Base-by-base conservation (phyloP, 2,113 vertebrate genomes). In the Corythaixoides concolor region DNA sequence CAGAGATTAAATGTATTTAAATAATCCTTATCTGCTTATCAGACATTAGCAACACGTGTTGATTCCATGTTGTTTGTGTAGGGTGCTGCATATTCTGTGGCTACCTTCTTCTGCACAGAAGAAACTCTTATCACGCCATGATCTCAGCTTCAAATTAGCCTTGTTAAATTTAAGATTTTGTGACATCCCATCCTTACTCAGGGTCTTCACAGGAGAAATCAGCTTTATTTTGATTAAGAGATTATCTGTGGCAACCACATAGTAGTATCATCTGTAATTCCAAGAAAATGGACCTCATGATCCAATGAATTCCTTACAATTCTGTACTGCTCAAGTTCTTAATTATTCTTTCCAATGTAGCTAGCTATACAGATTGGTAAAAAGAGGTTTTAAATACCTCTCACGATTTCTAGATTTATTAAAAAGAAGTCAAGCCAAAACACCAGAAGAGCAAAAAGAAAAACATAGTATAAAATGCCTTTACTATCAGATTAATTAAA, bases 311-410 rank as follows among this genome's bases (percentile, higher is more conserved):
- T 59, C 10, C 11, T 60, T 59, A 59, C 26, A 78, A 26, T 56
- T 84, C 47, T 41, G 13, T n/a, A 50, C 28, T 12, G 35, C 70
- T 92, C 41, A 83, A 56, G 35, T 74, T 85, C 78, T 90, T 94
- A 94, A 96, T 88, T 93, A 95, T 78, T 91, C 47, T 85, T 89
- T 60, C 5, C 80, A 93, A 76, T 56, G 64, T 74, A 90, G 53
- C 50, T 90, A 97, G 43, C 60, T 52, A 37, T 32, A 70, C 4
- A 39, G 41, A 19, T 27, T 45, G 81, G 33, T 86, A n/a, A 64
- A 85, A 78, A 90, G n/a, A 93, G 45, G 2, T 18, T 39, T 72
- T 45, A 35, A 60, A n/a, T n/a, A 73, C 0, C 3, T 12, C 17
- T 56, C 72, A 70, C 24, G 4, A 28, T 63, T 87, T 79, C 35